Evolutionary conservation across 2,113 vertebrate species (phyloP).

Genomic region (Tor tambroides): DNA sequence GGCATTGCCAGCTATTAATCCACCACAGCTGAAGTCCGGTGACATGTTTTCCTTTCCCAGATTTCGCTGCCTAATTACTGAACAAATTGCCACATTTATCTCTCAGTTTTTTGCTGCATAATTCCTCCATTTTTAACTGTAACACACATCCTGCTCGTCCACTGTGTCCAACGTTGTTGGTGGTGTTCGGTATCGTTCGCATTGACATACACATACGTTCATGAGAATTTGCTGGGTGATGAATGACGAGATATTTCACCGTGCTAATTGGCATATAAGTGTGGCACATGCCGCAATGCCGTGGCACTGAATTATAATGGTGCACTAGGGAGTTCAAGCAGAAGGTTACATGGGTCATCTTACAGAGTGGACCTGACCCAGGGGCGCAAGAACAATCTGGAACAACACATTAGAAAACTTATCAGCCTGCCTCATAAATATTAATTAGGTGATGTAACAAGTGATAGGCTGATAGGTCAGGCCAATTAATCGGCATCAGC

Average conservation of each 20-base stretch:
- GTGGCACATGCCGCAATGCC: background rate
- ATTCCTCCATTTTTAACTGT: constrained; percentile 48
- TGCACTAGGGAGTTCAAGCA: background rate
- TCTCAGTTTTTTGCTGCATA: constrained; percentile 55
- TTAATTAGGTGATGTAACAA: background rate
- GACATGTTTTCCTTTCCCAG: constrained; percentile 62
- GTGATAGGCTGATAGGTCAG: constrained; percentile 21
- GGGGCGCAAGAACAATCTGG: background rate
- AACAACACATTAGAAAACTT: background rate
- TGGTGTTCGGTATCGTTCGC: background rate
- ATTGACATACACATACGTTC: background rate
- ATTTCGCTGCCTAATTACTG: constrained; percentile 63
- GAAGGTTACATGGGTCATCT: constrained; percentile 45
- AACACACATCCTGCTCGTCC: background rate
- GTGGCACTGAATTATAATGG: background rate
- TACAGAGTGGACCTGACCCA: constrained; percentile 8
- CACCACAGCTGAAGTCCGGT: constrained; percentile 63
- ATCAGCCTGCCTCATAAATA: constrained; percentile 14
- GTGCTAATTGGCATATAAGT: constrained; percentile 9
- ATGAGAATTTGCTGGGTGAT: background rate
- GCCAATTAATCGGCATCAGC: background rate
- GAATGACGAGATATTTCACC: constrained; percentile 25
- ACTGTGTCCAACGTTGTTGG: constrained; percentile 5
- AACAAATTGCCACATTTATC: constrained; percentile 70
- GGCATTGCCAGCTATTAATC: constrained; percentile 68